phyloP scores from a whole-genome alignment of 1,140 invertebrate species.

The Gonatopus flavifemur region DNA sequence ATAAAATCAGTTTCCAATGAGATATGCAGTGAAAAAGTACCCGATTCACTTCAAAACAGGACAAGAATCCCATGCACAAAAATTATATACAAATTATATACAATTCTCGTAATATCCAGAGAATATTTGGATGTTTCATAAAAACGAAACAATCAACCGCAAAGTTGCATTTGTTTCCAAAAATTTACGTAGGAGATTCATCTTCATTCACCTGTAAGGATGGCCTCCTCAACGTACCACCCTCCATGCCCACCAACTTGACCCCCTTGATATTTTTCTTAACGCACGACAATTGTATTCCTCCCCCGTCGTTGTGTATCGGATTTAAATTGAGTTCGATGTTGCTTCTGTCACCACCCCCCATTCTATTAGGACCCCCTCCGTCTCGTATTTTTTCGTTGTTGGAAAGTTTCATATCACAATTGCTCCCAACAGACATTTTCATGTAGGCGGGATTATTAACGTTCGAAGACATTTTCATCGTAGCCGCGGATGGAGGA shows the following conservation, averaged over 20 bases:
- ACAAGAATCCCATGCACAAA: no score
- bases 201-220: slow-evolving; percentile 46
- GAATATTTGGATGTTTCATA: no score
- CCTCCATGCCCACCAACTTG: slow-evolving; percentile 55
- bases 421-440: slow-evolving; percentile 21
- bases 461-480: slow-evolving; percentile 8
- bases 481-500: slow-evolving; percentile 6
- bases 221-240: slow-evolving; percentile 46
- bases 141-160: no score
- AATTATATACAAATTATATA: no score
- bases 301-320: slow-evolving; percentile 35
- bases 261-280: slow-evolving; percentile 55
- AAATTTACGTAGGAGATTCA: no score
- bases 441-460: slow-evolving; percentile 13
- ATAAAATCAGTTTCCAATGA: no score
- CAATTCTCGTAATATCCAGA: no score
- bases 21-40: no score
- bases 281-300: slow-evolving; percentile 18
- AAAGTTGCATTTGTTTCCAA: no score
- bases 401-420: no score
- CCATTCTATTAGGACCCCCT: slow-evolving; percentile 29
- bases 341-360: slow-evolving; percentile 42
- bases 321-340: slow-evolving; percentile 49
- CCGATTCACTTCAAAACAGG: no score
- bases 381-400: slow-evolving; percentile 25